Evolutionary conservation across 2,113 vertebrate species (phyloP), one percentile per base, ranked within the genome.

Genomic region (Ceuthmochares aereus): DNA sequence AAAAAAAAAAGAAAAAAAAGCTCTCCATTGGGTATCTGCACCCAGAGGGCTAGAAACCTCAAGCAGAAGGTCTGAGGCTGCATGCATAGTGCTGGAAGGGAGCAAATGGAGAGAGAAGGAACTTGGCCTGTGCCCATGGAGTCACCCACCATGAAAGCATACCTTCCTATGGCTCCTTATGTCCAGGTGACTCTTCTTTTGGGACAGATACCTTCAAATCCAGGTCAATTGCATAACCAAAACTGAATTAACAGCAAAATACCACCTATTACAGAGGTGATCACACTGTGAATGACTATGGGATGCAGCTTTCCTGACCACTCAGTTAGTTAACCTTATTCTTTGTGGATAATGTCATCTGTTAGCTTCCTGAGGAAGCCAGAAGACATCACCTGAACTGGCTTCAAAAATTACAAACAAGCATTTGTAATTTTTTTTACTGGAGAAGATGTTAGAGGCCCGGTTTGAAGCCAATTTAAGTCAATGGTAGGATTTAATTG

Each of bases 91-190:
- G 0, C 52, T 55, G 4, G 4, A 75, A 9, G 21, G 52, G 47
- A 77, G 17, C 1, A 8, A 77, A 83, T 1, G 2, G 34, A 36
- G 14, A 26, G 43, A 73, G 55, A 92, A 76, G 12, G 45, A 62
- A 70, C 26, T 5, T 2, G 14, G 18, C 37, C 64, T 36, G 36
- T 73, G 40, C 14, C 30, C 2, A 1, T 30, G 40, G 36, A 94
- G 30, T 56, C 63, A 68, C 10, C 30, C 55, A 37, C 20, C 6
- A 37, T 10, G 10, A 64, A 26, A 85, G 16, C 37, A 68, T 2
- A 0, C 0, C 1, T 17, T 68, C 10, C 56, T 0, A 0, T 40
- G 74, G 51, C 42, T 82, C 47, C 36, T 47, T n/a, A 3, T 12
- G 8, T 55, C 63, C 54, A 79, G n/a, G 10, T 36, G 68, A 87